Evolutionary conservation across 2,888 invertebrate genomes (phyloP).

Genomic region (Hermaeophaga mercurialis): DNA sequence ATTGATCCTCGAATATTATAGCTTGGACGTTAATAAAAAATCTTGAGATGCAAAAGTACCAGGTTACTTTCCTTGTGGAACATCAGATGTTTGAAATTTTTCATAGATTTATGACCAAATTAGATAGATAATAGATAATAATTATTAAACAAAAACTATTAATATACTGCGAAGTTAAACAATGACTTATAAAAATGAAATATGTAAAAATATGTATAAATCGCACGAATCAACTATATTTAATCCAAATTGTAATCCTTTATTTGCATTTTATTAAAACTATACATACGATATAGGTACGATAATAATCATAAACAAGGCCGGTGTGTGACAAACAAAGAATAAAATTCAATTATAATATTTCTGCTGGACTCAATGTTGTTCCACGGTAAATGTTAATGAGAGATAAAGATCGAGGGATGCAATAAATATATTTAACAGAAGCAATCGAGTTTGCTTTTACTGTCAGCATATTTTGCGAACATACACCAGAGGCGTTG

Average conservation of each 20-base stretch:
- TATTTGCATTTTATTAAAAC: neutral
- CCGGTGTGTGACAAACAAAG: constrained; percentile 23
- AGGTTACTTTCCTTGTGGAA: too few relatives aligned
- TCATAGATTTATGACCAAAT: too few relatives aligned
- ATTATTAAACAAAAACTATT: too few relatives aligned
- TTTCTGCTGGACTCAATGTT: constrained; percentile 15
- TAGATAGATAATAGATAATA: too few relatives aligned
- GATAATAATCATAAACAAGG: constrained; percentile 24
- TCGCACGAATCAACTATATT: neutral
- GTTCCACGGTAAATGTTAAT: constrained; percentile 29
- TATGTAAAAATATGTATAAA: too few relatives aligned
- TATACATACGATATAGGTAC: neutral
- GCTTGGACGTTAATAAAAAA: too few relatives aligned
- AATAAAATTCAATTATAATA: constrained; percentile 28
- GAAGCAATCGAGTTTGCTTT: constrained; percentile 27
- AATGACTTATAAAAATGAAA: too few relatives aligned
- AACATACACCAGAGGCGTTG: constrained; percentile 23
- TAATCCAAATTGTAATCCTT: neutral
- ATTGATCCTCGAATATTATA: too few relatives aligned
- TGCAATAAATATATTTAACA: constrained; percentile 32
- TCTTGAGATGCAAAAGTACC: too few relatives aligned
- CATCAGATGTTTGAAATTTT: too few relatives aligned
- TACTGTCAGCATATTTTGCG: constrained; percentile 17
- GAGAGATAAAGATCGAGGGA: constrained; percentile 30
- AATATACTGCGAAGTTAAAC: too few relatives aligned